Evolutionary conservation across 1,140 invertebrate species (phyloP), one percentile per base, ranked within the genome.

Genomic region (Psilanteris sp.): DNA sequence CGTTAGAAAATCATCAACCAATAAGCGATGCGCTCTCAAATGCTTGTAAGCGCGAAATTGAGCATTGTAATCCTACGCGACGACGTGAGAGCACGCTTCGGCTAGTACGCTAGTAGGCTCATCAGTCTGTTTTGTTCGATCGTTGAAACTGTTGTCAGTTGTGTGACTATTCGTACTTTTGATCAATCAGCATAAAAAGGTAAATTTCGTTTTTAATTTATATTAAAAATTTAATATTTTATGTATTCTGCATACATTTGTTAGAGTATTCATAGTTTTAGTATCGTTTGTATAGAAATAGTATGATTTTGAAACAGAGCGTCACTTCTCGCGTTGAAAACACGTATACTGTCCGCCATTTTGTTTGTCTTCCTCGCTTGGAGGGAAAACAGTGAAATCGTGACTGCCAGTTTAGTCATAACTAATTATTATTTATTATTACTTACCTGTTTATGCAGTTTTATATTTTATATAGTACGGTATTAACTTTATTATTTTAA

Each of bases 281-380:
- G 5, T 1, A 14, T 16, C 6, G 4, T 29, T 31, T 41, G 41
- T 4, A 15, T 10, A n/a, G 11, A 32, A 54, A 68, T 27, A 57
- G 32, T 32, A 11, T n/a, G 22, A 11, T 37, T 64, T 72, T 61
- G 10, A n/a, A 13, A 9, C 29, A 14, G 44, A 77, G 82, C 77
- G 78, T 78, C 75, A 67, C 62, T 77, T 79, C 70, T 50, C 73
- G 73, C 78, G 77, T 34, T 77, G 48, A 80, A 80, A 71, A 80
- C 76, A 67, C 64, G 67, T 72, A 78, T 52, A 31, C 37, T n/a
- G 5, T 41, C 73, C 81, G 84, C 86, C 86, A 87, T 87, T 87
- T 87, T 87, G 80, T 78, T 84, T 83, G 81, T 86, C 83, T 41
- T 85, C 66, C 67, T 67, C 64, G 70, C 81, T 87, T 87, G 86